Percentiles rank a stretch among this genome's conserved stretches.
phyloP scores from a whole-genome alignment of 2,113 vertebrate species.

The Stictonetta naevosa region DNA sequence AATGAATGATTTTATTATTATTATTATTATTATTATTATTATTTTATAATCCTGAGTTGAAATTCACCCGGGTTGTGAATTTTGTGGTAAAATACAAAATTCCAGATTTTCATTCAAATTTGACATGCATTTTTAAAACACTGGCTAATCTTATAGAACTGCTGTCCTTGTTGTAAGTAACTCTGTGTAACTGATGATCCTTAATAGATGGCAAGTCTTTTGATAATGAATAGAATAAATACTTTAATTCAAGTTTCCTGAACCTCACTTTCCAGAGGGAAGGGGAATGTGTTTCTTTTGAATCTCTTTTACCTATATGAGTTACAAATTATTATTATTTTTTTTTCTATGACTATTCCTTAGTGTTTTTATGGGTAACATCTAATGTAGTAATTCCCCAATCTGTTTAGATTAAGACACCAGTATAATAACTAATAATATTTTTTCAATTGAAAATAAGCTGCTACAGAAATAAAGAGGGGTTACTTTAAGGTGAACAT shows the following conservation, averaged over 20 bases:
- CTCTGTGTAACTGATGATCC: not conserved
- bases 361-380: not conserved
- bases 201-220: not conserved
- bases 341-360: not conserved
- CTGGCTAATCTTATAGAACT: not conserved
- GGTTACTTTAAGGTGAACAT: conserved; percentile 9
- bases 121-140: not conserved
- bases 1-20: not conserved
- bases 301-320: not conserved
- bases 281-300: not conserved
- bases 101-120: not conserved
- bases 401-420: not conserved
- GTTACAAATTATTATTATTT: not conserved
- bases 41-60: not conserved
- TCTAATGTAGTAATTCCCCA: not conserved
- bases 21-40: not conserved
- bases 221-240: not conserved
- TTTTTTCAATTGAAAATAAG: not conserved
- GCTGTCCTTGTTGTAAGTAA: not conserved
- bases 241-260: not conserved
- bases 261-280: not conserved
- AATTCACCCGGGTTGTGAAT: not conserved
- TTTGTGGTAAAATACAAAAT: not conserved
- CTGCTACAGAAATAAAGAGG: not conserved
- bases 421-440: not conserved